Evolutionary conservation across 2,797 vertebrate species (phyloP).

Genomic region (Orientallactaga sibirica): DNA sequence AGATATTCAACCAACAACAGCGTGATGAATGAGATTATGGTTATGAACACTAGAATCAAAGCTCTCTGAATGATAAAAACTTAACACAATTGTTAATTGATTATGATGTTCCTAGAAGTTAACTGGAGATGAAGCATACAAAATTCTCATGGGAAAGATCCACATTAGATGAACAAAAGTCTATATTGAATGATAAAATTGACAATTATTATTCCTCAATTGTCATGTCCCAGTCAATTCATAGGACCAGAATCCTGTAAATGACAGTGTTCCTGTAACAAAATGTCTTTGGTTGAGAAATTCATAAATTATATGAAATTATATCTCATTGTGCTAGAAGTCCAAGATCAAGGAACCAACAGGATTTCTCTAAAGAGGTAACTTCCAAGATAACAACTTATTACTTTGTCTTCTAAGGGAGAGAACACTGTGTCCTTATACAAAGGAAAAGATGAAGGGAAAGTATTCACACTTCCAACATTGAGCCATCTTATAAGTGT

Average conservation of each 20-base stretch:
- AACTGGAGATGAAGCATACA: neutral
- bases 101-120: neutral
- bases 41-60: neutral
- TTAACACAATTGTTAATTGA: fast-evolving
- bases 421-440: neutral
- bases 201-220: neutral
- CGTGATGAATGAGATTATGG: neutral
- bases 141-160: neutral
- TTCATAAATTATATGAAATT: neutral
- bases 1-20: neutral
- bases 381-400: neutral
- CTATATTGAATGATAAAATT: neutral
- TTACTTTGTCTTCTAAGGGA: too few relatives aligned
- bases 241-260: neutral
- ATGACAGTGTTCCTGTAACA: neutral
- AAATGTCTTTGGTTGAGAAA: neutral
- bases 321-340: neutral
- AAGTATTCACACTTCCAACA: neutral
- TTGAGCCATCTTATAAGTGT: neutral
- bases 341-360: neutral
- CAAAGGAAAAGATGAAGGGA: neutral
- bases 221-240: neutral
- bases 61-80: neutral
- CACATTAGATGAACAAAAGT: neutral
- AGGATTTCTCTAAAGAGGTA: neutral